Evolutionary conservation across 1,140 invertebrate genomes (phyloP), one percentile per base, ranked within the genome.

Genomic region (Agraylea sexmaculata): DNA sequence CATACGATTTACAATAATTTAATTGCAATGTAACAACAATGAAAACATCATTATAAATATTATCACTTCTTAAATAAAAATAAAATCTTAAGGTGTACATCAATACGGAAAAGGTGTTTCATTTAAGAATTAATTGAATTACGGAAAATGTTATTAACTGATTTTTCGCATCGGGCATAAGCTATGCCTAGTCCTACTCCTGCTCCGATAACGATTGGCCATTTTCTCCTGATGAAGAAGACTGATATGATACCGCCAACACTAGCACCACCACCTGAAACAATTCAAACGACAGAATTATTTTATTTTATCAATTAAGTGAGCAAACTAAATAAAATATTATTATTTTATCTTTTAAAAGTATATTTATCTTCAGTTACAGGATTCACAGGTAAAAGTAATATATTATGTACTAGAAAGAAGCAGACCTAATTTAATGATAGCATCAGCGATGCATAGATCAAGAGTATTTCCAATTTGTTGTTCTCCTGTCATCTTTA

Each of bases 171-270:
- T 57, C 80, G 80, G 39, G 75, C 73, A 65, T 83, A 84, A 40
- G 81, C 81, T 54, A 80, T 67, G 31, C 83, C 82, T 50, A 83
- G 59, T 13, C 81, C 82, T 58, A 84, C 77, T 21, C 80, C 80
- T 45, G 72, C 69, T 16, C 80, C 80, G 19, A 74, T 62, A 51
- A 80, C 68, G 16, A 83, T 62, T 3, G 81, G 82, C 80, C 80
- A 86, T 42, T 66, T 60, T 62, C 73, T 73, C 54, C 74, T 68
- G 62, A 64, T 57, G 41, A 78, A 70, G 53, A 84, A 80, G n/a
- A 83, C 32, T 1, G 80, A 81, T 47, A 77, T 60, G 28, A 82
- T 56, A 16, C 71, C 67, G 29, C 82, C 81, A 42, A 85, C 51
- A 19, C 76, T 37, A 29, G 77, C 44, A 45, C 82, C 82, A 51